Percentiles rank a stretch among this genome's conserved stretches.
These are phyloP conservation scores for Zygothrica quintamaculata DNA, from an alignment of 2,888 invertebrate genomes.

Conservation along the genomic window DNA sequence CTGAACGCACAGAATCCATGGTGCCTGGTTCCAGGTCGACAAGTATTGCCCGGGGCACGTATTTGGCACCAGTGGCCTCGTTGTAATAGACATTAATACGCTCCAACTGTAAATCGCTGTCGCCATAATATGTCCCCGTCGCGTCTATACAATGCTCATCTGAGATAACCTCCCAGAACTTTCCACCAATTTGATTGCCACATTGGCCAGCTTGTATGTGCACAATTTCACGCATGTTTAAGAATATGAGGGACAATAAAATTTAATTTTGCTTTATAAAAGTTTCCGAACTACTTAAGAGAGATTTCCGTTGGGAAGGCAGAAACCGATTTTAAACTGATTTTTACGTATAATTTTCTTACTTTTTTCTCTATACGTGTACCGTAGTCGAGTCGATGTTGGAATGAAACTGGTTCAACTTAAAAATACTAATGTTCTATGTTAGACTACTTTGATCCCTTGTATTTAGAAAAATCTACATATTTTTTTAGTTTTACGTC, in stretches of 20 bases:
- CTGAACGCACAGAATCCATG: slow-evolving; percentile 98
- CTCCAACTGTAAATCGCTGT: slow-evolving; percentile 96
- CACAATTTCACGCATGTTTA: slow-evolving; percentile 97
- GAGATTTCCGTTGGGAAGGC: slow-evolving; percentile 13
- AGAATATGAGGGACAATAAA: slow-evolving; percentile 4
- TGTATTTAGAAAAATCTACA: not conserved
- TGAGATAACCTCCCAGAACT: slow-evolving; percentile 98
- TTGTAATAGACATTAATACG: slow-evolving; percentile 98
- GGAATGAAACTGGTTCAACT: slow-evolving; percentile 37
- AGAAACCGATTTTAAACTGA: slow-evolving; percentile 33
- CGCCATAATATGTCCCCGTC: slow-evolving; percentile 95
- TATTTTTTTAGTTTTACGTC: slow-evolving; percentile 5
- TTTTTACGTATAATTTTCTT: slow-evolving; percentile 57
- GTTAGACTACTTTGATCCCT: slow-evolving; percentile 47
- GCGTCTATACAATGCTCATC: slow-evolving; percentile 98
- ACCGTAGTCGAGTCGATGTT: slow-evolving; percentile 53
- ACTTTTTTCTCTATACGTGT: slow-evolving; percentile 56
- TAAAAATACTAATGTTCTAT: slow-evolving; percentile 7
- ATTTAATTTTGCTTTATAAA: slow-evolving; percentile 9
- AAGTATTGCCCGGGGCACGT: slow-evolving; percentile 96
- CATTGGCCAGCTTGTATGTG: slow-evolving; percentile 98
- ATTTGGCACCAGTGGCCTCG: slow-evolving; percentile 96
- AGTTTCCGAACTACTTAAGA: slow-evolving; percentile 9
- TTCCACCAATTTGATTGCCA: slow-evolving; percentile 98
- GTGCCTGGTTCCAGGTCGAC: slow-evolving; percentile 98